These are phyloP conservation scores for Echinometra lucunter DNA, from an alignment of 53 echinoderm and acorn worm species.

Conservation along the genomic window DNA sequence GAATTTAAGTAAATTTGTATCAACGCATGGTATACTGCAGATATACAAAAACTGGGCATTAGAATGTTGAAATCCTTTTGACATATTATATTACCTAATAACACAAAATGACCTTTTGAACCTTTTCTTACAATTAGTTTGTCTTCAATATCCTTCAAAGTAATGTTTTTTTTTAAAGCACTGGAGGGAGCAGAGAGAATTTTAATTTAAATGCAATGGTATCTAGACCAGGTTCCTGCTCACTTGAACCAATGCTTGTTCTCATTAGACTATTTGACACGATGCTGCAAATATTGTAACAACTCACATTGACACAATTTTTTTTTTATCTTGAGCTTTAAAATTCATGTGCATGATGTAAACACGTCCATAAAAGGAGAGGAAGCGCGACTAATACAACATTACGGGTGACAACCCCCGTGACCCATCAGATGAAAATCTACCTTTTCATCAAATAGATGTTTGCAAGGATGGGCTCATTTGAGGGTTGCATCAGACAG, in stretches of 20 bases:
- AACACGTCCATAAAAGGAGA: neutral
- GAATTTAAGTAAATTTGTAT: too few relatives aligned
- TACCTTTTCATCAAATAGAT: neutral
- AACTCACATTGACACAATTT: neutral
- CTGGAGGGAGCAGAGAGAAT: neutral
- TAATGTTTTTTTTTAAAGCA: too few relatives aligned
- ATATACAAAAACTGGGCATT: too few relatives aligned
- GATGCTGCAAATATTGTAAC: neutral
- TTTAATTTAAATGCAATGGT: neutral
- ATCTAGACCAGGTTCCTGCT: too few relatives aligned
- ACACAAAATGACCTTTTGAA: too few relatives aligned
- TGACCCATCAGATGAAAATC: neutral
- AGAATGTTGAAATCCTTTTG: too few relatives aligned
- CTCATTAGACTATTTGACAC: neutral
- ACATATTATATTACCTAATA: too few relatives aligned
- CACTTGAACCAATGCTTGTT: too few relatives aligned
- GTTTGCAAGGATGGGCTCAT: conserved; percentile 44
- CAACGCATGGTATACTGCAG: too few relatives aligned
- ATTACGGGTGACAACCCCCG: neutral
- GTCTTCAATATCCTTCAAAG: too few relatives aligned
- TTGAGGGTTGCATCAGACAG: neutral
- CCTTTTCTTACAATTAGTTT: too few relatives aligned
- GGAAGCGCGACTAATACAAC: neutral
- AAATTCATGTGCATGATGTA: neutral
- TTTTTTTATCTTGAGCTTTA: neutral